phyloP scores from a whole-genome alignment of 2,888 invertebrate species.

The Yponomeuta evonymella region DNA sequence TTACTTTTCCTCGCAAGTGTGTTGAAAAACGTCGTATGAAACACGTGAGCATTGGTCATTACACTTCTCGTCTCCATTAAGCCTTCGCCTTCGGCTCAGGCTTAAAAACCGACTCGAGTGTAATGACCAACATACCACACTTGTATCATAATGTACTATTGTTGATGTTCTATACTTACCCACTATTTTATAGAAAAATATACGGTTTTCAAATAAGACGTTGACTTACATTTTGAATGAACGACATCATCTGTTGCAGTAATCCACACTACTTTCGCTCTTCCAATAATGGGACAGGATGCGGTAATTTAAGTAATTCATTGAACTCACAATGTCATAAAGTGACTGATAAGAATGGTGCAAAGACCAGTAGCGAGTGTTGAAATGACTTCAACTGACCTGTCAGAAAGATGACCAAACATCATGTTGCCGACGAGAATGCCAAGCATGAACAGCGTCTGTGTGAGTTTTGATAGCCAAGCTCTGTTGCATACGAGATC shows the following conservation, averaged over 20 bases:
- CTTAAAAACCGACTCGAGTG: no score
- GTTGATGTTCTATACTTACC: no score
- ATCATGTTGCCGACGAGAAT: constrained; percentile 84
- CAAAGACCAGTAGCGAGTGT: background rate
- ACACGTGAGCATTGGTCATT: no score
- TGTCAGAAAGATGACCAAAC: constrained; percentile 86
- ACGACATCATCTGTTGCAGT: background rate
- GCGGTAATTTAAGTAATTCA: constrained; percentile 44
- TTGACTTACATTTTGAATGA: background rate
- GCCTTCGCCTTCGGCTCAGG: no score
- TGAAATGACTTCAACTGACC: constrained; percentile 56
- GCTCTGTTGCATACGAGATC: constrained; percentile 81
- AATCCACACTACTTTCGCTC: background rate
- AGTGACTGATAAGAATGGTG: background rate
- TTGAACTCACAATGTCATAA: constrained; percentile 19
- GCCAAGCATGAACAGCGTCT: constrained; percentile 86
- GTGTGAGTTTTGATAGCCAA: constrained; percentile 83
- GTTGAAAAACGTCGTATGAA: no score
- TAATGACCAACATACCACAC: no score
- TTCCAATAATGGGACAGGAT: constrained; percentile 37
- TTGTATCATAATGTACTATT: no score
- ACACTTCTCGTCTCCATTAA: no score
- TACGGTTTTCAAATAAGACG: no score
- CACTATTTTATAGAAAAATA: no score
- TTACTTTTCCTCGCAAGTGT: no score